Evolutionary conservation across 2,113 vertebrate species (phyloP).

Genomic region (Bubalus kerabau): DNA sequence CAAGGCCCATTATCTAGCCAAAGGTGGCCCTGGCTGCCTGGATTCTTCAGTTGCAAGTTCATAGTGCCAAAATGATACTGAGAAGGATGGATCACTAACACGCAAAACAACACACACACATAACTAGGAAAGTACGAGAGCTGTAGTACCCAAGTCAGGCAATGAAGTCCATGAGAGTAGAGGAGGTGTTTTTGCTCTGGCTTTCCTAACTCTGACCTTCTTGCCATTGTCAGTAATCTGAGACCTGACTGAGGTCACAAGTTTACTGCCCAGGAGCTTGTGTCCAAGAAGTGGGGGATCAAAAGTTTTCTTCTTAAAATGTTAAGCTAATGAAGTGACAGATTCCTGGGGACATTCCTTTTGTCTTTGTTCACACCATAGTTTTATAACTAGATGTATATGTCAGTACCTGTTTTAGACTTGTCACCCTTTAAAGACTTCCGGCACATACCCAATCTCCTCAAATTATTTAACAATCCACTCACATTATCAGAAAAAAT

Average conservation of each 20-base stretch:
- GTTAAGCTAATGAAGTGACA: neutral
- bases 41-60: neutral
- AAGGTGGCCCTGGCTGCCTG: too few relatives aligned
- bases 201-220: neutral
- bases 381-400: neutral
- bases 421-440: neutral
- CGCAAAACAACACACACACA: neutral
- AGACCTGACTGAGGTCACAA: neutral
- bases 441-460: neutral
- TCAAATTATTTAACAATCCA: neutral
- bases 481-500: neutral
- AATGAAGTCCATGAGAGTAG: neutral
- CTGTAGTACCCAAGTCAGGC: neutral
- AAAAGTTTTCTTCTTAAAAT: neutral
- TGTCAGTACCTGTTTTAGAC: neutral
- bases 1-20: neutral
- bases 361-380: neutral
- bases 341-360: neutral
- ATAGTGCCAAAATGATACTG: neutral
- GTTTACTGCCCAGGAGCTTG: neutral
- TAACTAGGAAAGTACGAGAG: neutral
- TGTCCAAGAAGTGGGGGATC: neutral
- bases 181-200: neutral
- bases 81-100: neutral
- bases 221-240: neutral